Base-by-base conservation (phyloP, 2,113 vertebrate species). In the Stegastes partitus region DNA sequence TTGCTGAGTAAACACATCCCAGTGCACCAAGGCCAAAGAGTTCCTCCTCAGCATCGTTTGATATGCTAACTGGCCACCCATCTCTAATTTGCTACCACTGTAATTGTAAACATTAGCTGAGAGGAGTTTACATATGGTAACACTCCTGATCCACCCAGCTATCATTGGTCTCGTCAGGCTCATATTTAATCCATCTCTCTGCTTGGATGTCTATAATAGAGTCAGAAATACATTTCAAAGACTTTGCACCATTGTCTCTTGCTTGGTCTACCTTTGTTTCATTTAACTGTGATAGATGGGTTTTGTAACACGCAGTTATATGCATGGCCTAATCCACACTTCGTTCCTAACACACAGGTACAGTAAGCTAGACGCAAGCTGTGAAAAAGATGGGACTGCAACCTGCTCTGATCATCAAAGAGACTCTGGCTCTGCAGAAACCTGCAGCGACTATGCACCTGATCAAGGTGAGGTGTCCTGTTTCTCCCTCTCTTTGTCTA, bases 1-100 rank as follows among this genome's bases (percentile, higher is more conserved):
- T 93, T 93, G 84, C 84, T 44, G 74, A 91, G 87, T 89, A 92
- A 93, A 90, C 92, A 83, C 63, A 83, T 85, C 71, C 67, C 65
- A 76, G 64, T 31, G 76, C 65, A 77, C 53, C 77, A 74, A 55
- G 81, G 72, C 82, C 77, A 76, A 66, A 80, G 81, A 83, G 71
- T 67, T 85, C 51, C 69, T 84, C 79, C 67, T 87, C 83, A 67
- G 54, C n/a, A 2, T 57, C 39, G 34, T 89, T 90, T 89, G 77
- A 85, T 89, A 87, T 91, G 85, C 77, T 89, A 84, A 89, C 87
- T 26, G 69, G 50, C 72, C 62, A 74, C 56, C 62, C 59, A 50
- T 79, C 78, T 83, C 77, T 77, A 84, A 89, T 87, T 89, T 87
- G 77, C 86, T 57, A 65, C 63, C 82, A 67, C 67, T 80, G 71